Evolutionary conservation across 2,888 invertebrate species (phyloP), one percentile per base, ranked within the genome.

Genomic region (Artemia sp.): DNA sequence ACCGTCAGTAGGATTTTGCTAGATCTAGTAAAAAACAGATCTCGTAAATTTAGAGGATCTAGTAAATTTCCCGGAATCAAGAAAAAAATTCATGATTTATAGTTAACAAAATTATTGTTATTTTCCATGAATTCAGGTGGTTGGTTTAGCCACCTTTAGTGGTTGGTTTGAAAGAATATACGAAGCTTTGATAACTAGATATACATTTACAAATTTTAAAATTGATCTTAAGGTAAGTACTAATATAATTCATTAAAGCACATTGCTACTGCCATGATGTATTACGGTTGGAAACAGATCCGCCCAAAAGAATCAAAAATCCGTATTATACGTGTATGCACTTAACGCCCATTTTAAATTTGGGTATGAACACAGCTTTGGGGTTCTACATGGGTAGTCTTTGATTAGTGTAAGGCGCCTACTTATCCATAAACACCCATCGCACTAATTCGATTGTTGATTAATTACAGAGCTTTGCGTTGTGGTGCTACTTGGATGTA

Each of bases 391-490:
- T 58, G 64, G 64, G 64, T 58, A 58, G 64, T 58, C 64, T 58
- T 58, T 58, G 64, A 58, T 58, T 58, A 58, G 64, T 19, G 14
- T 24, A 58, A 58, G 64, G 64, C 64, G 64, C 64, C 64, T 58
- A 58, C 14, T 58, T 58, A 58, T 58, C 64, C 64, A 58, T 58
- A 58, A 58, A 58, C 64, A 58, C 64, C 64, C 64, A 58, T 58
- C 64, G 24, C n/a, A 24, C 64, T 58, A 58, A 58, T 58, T 58
- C 24, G 64, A 58, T 58, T 58, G 64, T 58, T 19, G 24, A 58
- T 58, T 58, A 58, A 58, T 58, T 19, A 58, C 64, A 58, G 24
- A 24, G 14, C 64, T n/a, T 19, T 19, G 24, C 24, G n/a, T 19
- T 24, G 24, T 58, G 64, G 14, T 58, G 24, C 64, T 58, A 58